Evolutionary conservation across 2,888 invertebrate genomes (phyloP), one percentile per base, ranked within the genome.

Genomic region (Microctonus brassicae): DNA sequence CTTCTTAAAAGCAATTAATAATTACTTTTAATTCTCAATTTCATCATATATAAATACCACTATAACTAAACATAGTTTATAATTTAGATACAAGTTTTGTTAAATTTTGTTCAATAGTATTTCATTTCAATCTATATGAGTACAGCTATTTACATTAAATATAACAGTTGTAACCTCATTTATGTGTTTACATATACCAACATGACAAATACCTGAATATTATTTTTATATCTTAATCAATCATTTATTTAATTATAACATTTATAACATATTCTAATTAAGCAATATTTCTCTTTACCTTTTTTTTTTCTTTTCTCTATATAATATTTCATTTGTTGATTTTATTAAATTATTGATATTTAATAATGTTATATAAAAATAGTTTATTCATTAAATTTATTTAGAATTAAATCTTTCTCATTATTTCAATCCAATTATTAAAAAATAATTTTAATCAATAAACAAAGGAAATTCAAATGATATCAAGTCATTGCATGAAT

Each of bases 111-210:
- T 60, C 64, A 64, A 67, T 70, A 69, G 68, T 70, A n/a, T n/a
- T n/a, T n/a, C 73, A 66, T 60, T 66, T 55, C 57, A 52, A 69
- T 67, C 72, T 55, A 65, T 10, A 39, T 52, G 22, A 42, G 22
- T 17, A 75, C 83, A 84, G 80, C 83, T 83, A 82, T 84, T 75
- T 75, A 80, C 73, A 82, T 80, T n/a, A n/a, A 80, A 73, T 70
- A 69, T 53, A 55, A 72, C 83, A 84, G 81, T 79, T 82, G 83
- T 80, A 82, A 75, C 84, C 83, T 84, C 81, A 67, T 69, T 60
- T 57, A 58, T 22, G 34, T 55, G 53, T 69, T 55, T 66, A n/a
- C n/a, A 53, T 70, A 58, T 58, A 70, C 33, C 26, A 26, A 29
- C 11, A 24, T 39, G 34, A 62, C n/a, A 17, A 11, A 24, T 47